Evolutionary conservation across 2,797 vertebrate genomes (phyloP).

Genomic region (Mus caroli): DNA sequence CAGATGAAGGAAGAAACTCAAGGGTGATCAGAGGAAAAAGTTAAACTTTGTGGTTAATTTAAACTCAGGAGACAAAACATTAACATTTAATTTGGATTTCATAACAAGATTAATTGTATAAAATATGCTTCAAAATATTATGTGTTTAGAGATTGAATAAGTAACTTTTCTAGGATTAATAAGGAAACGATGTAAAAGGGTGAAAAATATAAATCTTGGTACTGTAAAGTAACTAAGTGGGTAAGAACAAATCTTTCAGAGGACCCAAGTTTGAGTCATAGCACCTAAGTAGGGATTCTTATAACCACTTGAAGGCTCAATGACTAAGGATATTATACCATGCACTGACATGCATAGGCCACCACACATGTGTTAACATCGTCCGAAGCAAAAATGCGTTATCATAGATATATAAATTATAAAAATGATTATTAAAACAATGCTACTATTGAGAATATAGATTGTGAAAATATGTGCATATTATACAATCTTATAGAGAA

Average conservation of each 20-base stretch:
- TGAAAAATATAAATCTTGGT: neutral
- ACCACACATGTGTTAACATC: neutral
- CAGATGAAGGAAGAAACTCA: neutral
- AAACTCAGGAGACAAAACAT: neutral
- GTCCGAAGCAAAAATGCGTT: neutral
- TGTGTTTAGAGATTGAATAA: neutral
- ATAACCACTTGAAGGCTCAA: neutral
- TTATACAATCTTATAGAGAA: neutral
- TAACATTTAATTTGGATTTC: neutral
- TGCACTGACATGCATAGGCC: fast-evolving
- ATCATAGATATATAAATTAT: neutral
- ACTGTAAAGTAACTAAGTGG: neutral
- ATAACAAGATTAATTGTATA: neutral
- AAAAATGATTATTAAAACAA: neutral
- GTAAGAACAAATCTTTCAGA: neutral
- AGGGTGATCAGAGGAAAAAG: no score
- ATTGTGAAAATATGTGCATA: neutral
- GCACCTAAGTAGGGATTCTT: neutral
- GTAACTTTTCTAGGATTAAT: neutral
- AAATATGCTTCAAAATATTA: neutral
- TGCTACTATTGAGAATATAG: neutral
- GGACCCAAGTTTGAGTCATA: neutral
- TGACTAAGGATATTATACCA: neutral
- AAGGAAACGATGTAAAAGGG: neutral
- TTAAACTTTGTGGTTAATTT: neutral